Evolutionary conservation across 2,113 vertebrate species (phyloP).

Genomic region (Dissostichus mawsoni): DNA sequence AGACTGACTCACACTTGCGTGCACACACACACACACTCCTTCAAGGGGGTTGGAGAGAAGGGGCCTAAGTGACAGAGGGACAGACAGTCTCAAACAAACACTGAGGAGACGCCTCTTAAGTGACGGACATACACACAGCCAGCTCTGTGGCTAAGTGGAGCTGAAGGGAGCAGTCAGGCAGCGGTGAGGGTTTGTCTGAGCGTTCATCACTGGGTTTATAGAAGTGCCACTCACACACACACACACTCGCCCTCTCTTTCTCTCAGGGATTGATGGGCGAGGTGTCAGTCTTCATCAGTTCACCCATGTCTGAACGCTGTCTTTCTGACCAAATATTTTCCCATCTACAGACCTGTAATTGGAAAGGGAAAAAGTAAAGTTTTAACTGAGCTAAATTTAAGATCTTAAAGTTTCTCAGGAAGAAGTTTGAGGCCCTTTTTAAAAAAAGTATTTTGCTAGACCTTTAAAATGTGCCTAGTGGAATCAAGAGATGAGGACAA

Average conservation of each 20-base stretch:
- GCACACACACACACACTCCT: constrained; percentile 39
- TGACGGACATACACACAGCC: constrained; percentile 63
- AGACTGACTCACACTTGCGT: constrained; percentile 34
- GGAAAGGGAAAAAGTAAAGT: constrained; percentile 18
- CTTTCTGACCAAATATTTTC: constrained; percentile 27
- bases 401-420: background rate
- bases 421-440: no score
- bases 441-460: no score
- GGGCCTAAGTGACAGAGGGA: constrained; percentile 86
- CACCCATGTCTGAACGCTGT: constrained; percentile 23
- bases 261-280: constrained; percentile 61
- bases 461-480: no score
- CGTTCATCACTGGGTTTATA: constrained; percentile 97
- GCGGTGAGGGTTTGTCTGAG: constrained; percentile 93
- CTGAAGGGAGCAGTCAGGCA: constrained; percentile 94
- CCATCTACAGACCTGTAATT: constrained; percentile 29
- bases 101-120: constrained; percentile 64
- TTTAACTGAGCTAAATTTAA: constrained; percentile 15
- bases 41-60: constrained; percentile 50
- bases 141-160: constrained; percentile 86
- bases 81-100: constrained; percentile 75
- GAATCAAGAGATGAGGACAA: no score
- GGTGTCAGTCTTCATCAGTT: constrained; percentile 52
- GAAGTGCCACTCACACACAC: constrained; percentile 90
- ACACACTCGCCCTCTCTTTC: background rate